Percentiles rank a stretch among this genome's conserved stretches.
phyloP scores from a whole-genome alignment of 2,888 invertebrate species.

The Acleris literana region DNA sequence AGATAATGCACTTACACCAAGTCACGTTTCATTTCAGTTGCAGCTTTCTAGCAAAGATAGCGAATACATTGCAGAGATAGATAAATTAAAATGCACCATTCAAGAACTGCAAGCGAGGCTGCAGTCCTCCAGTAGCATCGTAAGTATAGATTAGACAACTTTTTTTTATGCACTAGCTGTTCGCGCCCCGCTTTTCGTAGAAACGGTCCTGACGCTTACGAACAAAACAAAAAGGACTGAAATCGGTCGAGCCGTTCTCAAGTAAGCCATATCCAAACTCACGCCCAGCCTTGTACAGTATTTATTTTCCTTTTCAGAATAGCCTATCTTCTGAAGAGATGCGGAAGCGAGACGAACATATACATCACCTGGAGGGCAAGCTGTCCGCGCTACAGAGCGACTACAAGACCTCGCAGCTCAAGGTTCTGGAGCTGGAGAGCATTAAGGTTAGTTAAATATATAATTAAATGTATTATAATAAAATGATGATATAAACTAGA shows the following conservation, averaged over 20 bases:
- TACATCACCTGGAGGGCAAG: conserved; percentile 61
- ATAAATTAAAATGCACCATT: conserved; percentile 51
- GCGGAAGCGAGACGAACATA: conserved; percentile 52
- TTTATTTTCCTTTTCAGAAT: conserved; percentile 45
- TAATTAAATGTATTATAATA: too few relatives aligned
- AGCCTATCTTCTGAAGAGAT: conserved; percentile 55
- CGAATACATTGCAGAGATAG: conserved; percentile 49
- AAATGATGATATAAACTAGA: too few relatives aligned
- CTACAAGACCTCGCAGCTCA: conserved; percentile 74
- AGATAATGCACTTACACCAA: neutral
- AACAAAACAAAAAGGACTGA: too few relatives aligned
- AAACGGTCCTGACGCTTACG: too few relatives aligned
- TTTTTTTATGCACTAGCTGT: neutral
- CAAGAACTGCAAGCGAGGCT: conserved; percentile 55
- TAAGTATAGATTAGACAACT: conserved; percentile 41
- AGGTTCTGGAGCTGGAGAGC: conserved; percentile 73
- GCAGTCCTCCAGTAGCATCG: conserved; percentile 45
- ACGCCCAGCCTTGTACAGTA: neutral
- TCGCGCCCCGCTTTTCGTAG: too few relatives aligned
- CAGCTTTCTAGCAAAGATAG: conserved; percentile 55
- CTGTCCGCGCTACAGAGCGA: conserved; percentile 57
- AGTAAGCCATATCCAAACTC: too few relatives aligned
- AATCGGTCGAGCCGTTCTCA: too few relatives aligned
- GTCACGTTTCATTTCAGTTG: conserved; percentile 43
- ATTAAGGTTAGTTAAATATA: conserved; percentile 53